Evolutionary conservation across 2,888 invertebrate species (phyloP).

Genomic region (Troides oblongomaculatus): DNA sequence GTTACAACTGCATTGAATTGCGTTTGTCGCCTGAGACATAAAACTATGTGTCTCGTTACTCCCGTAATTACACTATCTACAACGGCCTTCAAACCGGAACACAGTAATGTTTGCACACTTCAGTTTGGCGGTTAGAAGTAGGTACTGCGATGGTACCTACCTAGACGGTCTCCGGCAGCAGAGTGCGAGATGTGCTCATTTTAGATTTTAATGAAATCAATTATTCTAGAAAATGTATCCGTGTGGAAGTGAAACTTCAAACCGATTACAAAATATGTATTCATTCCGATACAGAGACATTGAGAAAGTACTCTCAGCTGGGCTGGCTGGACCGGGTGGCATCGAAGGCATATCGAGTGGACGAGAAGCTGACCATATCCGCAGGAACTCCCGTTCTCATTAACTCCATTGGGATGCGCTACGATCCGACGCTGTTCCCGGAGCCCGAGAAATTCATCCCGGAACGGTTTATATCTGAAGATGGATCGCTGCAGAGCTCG

Average conservation of each 20-base stretch:
- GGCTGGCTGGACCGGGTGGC: slow-evolving; percentile 31
- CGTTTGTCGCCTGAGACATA: no score
- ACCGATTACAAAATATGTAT: background rate
- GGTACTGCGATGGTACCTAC: no score
- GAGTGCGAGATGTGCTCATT: background rate
- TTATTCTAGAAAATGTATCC: background rate
- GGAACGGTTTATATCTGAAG: slow-evolving; percentile 12
- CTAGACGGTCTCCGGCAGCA: no score
- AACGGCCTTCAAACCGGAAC: no score
- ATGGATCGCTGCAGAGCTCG: background rate
- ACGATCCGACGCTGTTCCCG: slow-evolving; percentile 10
- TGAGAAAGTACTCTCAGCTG: slow-evolving; percentile 28
- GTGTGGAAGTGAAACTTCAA: no score
- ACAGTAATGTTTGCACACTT: no score
- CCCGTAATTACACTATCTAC: no score
- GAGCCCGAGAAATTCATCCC: slow-evolving; percentile 11
- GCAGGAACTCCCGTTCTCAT: slow-evolving; percentile 33
- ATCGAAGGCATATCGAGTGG: slow-evolving; percentile 28
- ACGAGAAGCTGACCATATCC: slow-evolving; percentile 29
- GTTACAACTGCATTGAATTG: no score
- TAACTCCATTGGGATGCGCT: slow-evolving; percentile 25
- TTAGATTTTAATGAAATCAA: background rate
- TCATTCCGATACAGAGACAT: slow-evolving; percentile 11
- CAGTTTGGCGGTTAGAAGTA: no score
- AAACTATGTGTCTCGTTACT: no score